phyloP scores from a whole-genome alignment of 2,797 vertebrate species.

The Eulemur rubriventer region DNA sequence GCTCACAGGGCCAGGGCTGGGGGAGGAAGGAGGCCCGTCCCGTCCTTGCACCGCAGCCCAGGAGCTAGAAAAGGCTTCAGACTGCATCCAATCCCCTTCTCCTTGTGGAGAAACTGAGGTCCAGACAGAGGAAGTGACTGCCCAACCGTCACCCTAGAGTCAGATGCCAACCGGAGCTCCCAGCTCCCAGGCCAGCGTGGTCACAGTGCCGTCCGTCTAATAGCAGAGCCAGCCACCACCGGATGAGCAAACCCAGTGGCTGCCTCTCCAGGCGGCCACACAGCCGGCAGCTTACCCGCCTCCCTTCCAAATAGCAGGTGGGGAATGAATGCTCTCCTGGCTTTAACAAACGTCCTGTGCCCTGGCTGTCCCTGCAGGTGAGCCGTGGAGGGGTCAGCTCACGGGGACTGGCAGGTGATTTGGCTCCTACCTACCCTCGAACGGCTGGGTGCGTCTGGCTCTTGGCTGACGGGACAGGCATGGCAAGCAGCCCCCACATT shows the following conservation, averaged over 20 bases:
- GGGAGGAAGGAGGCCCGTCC: neutral
- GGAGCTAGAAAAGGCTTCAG: neutral
- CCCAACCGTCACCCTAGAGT: neutral
- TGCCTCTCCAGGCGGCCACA: neutral
- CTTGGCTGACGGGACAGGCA: neutral
- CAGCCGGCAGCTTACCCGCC: too few relatives aligned
- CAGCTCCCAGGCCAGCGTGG: neutral
- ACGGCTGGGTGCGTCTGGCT: rapidly evolving
- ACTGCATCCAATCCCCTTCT: neutral
- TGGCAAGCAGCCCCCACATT: neutral
- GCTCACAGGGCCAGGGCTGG: neutral
- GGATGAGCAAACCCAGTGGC: neutral
- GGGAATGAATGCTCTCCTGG: neutral
- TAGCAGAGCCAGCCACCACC: neutral
- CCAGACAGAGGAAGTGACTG: neutral
- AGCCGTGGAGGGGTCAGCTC: too few relatives aligned
- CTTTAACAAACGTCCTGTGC: neutral
- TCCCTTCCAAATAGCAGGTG: neutral
- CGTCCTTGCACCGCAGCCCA: neutral
- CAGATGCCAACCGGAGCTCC: neutral
- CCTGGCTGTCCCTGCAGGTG: neutral
- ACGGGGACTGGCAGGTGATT: rapidly evolving
- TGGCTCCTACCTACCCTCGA: neutral
- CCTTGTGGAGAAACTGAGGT: neutral
- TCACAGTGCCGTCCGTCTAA: neutral